Conservation (phyloP, 2,113 vertebrate species). For the Zapornia atra region DNA sequence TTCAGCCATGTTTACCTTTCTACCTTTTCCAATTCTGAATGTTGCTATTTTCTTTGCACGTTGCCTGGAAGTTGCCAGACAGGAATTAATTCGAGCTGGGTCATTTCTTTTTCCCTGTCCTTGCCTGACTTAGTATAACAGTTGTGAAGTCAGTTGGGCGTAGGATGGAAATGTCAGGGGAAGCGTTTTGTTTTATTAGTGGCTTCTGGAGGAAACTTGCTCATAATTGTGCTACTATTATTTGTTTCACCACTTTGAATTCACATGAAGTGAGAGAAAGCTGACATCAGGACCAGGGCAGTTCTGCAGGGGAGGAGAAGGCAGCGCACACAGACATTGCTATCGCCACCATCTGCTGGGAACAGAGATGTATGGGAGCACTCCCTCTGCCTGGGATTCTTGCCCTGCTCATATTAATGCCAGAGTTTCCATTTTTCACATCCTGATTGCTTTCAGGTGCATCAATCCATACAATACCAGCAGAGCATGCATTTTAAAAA, state of each 20-base stretch:
- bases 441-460: slow-evolving; percentile 6
- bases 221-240: background rate
- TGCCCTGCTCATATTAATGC: background rate
- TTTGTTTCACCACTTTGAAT: background rate
- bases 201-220: slow-evolving; percentile 1
- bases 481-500: background rate
- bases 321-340: background rate
- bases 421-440: background rate
- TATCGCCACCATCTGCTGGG: slow-evolving; percentile 30
- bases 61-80: background rate
- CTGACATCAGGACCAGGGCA: background rate
- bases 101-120: background rate
- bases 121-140: background rate
- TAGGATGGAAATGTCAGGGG: background rate
- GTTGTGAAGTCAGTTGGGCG: background rate
- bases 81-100: background rate
- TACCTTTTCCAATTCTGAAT: background rate
- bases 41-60: too few species aligned
- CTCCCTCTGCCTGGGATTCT: background rate
- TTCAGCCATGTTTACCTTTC: background rate
- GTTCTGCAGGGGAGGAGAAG: background rate
- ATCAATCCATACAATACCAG: background rate
- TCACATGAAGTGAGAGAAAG: background rate
- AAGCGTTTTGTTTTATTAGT: background rate
- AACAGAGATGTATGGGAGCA: background rate